phyloP scores from a whole-genome alignment of 2,888 invertebrate genomes.

The Pyrocoelia pectoralis region DNA sequence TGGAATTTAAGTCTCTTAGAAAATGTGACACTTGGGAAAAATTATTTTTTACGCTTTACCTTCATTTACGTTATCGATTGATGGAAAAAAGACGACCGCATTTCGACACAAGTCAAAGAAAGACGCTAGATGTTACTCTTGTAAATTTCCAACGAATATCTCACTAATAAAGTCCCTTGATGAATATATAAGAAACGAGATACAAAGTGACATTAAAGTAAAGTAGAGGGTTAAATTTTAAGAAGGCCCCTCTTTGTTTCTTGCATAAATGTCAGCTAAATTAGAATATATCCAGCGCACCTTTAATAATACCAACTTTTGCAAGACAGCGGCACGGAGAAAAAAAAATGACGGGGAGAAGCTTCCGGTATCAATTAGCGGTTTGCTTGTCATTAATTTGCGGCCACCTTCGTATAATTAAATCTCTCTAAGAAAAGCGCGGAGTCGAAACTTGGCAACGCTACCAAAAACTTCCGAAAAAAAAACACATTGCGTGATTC shows the following conservation, averaged over 20 bases:
- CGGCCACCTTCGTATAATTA: conserved; percentile 51
- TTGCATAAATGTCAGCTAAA: conserved; percentile 31
- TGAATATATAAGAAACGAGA: conserved; percentile 60
- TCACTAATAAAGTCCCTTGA: conserved; percentile 58
- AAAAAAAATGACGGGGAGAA: conserved; percentile 25
- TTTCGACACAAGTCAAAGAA: conserved; percentile 17
- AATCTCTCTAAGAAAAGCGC: conserved; percentile 40
- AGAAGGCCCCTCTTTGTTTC: conserved; percentile 55
- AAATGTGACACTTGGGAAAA: conserved; percentile 57
- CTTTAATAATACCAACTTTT: not conserved
- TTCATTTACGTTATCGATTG: conserved; percentile 28
- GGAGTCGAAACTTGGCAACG: conserved; percentile 20
- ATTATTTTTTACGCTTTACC: conserved; percentile 46
- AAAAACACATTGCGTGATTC: conserved; percentile 56
- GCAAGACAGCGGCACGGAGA: too few relatives aligned
- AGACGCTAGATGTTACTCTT: conserved; percentile 25
- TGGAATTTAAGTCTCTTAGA: conserved; percentile 54
- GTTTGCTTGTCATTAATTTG: conserved; percentile 51
- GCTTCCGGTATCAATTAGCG: conserved; percentile 51
- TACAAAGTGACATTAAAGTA: conserved; percentile 58
- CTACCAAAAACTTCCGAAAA: conserved; percentile 38
- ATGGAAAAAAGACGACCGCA: conserved; percentile 25
- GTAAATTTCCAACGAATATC: conserved; percentile 40
- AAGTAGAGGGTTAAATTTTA: conserved; percentile 56
- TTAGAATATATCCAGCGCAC: conserved; percentile 13